Evolutionary conservation across 2,888 invertebrate species (phyloP).

Genomic region (Catotricha subobsoleta): DNA sequence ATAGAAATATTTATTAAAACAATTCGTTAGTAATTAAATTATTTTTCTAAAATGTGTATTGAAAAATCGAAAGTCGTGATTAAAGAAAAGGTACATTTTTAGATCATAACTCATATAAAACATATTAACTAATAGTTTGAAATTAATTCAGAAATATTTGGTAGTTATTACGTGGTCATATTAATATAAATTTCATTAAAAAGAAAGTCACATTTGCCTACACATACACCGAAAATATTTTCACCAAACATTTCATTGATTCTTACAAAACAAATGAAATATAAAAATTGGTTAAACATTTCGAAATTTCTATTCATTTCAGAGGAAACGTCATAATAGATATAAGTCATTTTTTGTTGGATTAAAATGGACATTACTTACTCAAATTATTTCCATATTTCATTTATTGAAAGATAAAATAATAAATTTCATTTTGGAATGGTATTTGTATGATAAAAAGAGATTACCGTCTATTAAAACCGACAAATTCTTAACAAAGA

Average conservation of each 20-base stretch:
- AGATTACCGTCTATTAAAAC: slow-evolving; percentile 17
- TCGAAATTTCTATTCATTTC: not conserved
- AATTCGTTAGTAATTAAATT: too few relatives aligned
- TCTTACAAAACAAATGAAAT: too few relatives aligned
- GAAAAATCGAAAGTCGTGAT: slow-evolving; percentile 3
- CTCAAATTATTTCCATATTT: not conserved
- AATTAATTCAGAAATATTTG: not conserved
- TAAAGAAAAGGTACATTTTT: slow-evolving; percentile 2
- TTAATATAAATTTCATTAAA: too few relatives aligned
- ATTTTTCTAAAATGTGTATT: slow-evolving; percentile 4
- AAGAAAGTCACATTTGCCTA: too few relatives aligned
- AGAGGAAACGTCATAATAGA: not conserved
- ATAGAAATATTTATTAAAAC: too few relatives aligned
- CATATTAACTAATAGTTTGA: not conserved
- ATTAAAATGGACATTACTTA: not conserved
- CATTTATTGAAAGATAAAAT: not conserved
- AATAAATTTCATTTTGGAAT: slow-evolving; percentile 15
- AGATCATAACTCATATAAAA: not conserved
- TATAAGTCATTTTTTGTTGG: not conserved
- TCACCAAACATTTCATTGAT: too few relatives aligned
- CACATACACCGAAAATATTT: too few relatives aligned
- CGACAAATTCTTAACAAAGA: slow-evolving; percentile 33
- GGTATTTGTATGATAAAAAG: slow-evolving; percentile 20
- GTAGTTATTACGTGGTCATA: not conserved
- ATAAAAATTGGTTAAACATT: not conserved